A percentile compares a stretch with the other conserved stretches of the same genome.
Evolutionary conservation across 2,888 invertebrate genomes (phyloP).

Genomic region (Tortrix viridana): DNA sequence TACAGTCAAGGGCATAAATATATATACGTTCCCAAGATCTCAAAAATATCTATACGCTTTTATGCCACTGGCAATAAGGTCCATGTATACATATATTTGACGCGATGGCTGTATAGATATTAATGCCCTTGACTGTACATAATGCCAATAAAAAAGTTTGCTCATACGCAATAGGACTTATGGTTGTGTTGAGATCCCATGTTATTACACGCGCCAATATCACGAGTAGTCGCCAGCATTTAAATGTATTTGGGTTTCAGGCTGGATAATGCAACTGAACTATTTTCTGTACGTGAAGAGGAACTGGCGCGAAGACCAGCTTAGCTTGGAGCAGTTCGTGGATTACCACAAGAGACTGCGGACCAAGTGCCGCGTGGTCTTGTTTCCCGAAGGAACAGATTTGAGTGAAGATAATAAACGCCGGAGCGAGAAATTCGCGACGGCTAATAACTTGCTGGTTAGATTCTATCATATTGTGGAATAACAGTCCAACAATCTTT

Average conservation of each 20-base stretch:
- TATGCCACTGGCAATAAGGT: too few relatives aligned
- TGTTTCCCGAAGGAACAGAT: conserved; percentile 96
- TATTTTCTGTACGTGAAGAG: conserved; percentile 93
- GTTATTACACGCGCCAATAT: too few relatives aligned
- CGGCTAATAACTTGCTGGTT: conserved; percentile 86
- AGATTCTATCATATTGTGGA: conserved; percentile 33
- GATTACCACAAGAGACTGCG: conserved; percentile 88
- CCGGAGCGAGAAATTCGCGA: conserved; percentile 89
- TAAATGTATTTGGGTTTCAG: conserved; percentile 61
- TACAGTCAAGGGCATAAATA: too few relatives aligned
- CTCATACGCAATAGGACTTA: too few relatives aligned
- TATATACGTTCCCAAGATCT: too few relatives aligned
- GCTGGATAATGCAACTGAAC: conserved; percentile 95
- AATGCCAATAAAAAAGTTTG: too few relatives aligned
- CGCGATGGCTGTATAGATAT: too few relatives aligned
- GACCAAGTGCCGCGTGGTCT: conserved; percentile 88
- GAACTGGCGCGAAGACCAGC: conserved; percentile 91
- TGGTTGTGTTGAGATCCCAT: too few relatives aligned
- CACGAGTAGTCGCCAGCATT: neutral
- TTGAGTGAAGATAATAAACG: conserved; percentile 87
- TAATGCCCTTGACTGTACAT: too few relatives aligned
- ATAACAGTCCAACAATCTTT: too few relatives aligned
- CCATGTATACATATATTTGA: too few relatives aligned
- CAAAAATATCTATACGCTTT: too few relatives aligned
- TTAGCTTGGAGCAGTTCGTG: conserved; percentile 86